Percentiles rank a stretch among this genome's conserved stretches.
phyloP scores from a whole-genome alignment of 2,113 vertebrate species.

The Tringa solitaria region DNA sequence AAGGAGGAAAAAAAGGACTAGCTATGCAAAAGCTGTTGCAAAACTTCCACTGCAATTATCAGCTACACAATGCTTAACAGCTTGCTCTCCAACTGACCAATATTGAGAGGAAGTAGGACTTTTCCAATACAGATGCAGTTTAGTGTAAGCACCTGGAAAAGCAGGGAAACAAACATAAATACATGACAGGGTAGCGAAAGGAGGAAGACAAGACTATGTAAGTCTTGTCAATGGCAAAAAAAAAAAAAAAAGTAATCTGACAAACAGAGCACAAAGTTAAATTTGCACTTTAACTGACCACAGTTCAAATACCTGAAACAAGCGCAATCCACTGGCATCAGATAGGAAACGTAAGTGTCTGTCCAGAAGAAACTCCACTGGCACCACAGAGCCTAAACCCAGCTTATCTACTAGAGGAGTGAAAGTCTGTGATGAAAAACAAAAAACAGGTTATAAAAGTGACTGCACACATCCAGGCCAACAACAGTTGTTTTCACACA shows the following conservation, averaged over 20 bases:
- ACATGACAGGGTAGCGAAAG: background rate
- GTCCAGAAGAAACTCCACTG: constrained; percentile 92
- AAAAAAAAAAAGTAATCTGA: background rate
- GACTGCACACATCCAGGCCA: background rate
- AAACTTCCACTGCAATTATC: background rate
- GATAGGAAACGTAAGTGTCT: constrained; percentile 87
- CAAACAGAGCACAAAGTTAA: background rate
- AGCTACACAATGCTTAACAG: background rate
- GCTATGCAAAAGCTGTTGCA: background rate
- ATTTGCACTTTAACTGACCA: background rate
- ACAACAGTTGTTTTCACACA: background rate
- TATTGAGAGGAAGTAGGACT: background rate
- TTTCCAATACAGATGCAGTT: background rate
- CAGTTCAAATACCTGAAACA: constrained; percentile 87
- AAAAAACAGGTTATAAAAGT: background rate
- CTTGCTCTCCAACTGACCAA: background rate
- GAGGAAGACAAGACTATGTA: background rate
- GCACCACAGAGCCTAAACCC: constrained; percentile 89
- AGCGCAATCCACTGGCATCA: constrained; percentile 85
- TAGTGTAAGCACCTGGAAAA: background rate
- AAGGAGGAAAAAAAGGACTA: background rate
- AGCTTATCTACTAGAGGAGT: constrained; percentile 91
- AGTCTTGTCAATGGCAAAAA: background rate
- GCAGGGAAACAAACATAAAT: background rate
- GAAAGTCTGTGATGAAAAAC: constrained; percentile 74